Evolutionary conservation across 2,797 vertebrate species (phyloP), one percentile per base, ranked within the genome.

Genomic region (Chrysocyon brachyurus): DNA sequence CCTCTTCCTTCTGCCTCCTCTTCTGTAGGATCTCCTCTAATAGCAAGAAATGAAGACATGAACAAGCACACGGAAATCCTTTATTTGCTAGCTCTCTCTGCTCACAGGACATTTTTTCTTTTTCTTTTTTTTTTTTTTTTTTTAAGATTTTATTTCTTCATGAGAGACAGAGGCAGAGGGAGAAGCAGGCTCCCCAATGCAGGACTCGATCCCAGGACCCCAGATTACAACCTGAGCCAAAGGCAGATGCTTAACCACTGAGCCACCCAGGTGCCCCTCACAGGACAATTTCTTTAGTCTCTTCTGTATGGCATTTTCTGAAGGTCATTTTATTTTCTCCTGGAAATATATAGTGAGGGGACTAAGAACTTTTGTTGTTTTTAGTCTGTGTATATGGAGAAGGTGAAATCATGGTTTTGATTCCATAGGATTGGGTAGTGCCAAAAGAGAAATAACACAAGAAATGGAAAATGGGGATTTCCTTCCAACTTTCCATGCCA

Each of bases 281-380:
- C 31, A 82, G 54, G 54, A 94, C 81, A 64, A 46, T 94, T 73
- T 16, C 59, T 72, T 84, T 78, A 33, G 68, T 89, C 21, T 31
- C 22, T 14, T 81, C 33, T 68, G 26, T 28, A 14, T 19, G 70
- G 73, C 57, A 84, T 33, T 75, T 96, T 94, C 63, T 95, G 73
- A 82, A 97, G 86, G 61, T 75, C 56, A 59, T 78, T 94, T 96
- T 87, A 90, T 92, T 90, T 90, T 96, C 59, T 87, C 64, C 64
- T 94, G 73, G 70, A 94, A 92, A 54, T 91, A 54, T 16, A 22
- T 49, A 59, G 33, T 57, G 31, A 81, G 36, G 31, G 17, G 22
- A 90, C 36, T 82, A 78, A 90, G 46, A 61, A 12, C 72, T 83
- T 64, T 40, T 94, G 79, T 91, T 95, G 49, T 81, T 83, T 93